A percentile compares a stretch with the other conserved stretches of the same genome.
Conservation (phyloP, 2,888 invertebrate species). For the Magallana nippona region DNA sequence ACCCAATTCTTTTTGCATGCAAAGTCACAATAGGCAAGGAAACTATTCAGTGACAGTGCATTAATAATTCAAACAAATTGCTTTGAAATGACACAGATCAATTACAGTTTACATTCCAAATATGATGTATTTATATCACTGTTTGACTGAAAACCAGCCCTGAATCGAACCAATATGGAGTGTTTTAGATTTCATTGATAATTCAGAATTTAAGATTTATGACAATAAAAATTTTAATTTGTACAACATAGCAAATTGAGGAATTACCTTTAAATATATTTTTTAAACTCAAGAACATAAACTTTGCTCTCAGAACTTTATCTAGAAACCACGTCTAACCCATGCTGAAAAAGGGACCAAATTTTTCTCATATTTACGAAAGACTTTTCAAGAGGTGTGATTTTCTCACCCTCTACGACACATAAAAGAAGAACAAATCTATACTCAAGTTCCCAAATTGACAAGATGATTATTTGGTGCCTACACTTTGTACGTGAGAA, state of each 20-base stretch:
- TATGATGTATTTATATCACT: background rate
- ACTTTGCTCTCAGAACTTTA: background rate
- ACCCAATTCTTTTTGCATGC: background rate
- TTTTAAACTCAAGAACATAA: too few species aligned
- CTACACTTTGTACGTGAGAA: background rate
- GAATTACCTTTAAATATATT: background rate
- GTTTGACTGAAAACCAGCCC: too few species aligned
- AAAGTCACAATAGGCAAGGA: background rate
- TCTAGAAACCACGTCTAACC: background rate
- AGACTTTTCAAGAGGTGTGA: constrained; percentile 17
- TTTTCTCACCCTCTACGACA: background rate
- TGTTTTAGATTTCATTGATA: background rate
- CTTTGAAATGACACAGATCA: constrained; percentile 15
- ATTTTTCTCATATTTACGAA: background rate
- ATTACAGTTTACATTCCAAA: background rate
- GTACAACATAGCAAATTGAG: background rate
- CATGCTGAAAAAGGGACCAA: background rate
- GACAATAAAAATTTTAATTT: background rate
- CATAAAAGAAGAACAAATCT: constrained; percentile 14
- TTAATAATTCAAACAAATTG: background rate
- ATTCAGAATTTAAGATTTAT: background rate
- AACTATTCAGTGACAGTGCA: constrained; percentile 5
- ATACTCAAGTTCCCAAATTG: constrained; percentile 14
- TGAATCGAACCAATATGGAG: too few species aligned
- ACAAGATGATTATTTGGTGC: constrained; percentile 22